phyloP scores from a whole-genome alignment of 1,140 invertebrate genomes.

The Harpegnathos saltator region DNA sequence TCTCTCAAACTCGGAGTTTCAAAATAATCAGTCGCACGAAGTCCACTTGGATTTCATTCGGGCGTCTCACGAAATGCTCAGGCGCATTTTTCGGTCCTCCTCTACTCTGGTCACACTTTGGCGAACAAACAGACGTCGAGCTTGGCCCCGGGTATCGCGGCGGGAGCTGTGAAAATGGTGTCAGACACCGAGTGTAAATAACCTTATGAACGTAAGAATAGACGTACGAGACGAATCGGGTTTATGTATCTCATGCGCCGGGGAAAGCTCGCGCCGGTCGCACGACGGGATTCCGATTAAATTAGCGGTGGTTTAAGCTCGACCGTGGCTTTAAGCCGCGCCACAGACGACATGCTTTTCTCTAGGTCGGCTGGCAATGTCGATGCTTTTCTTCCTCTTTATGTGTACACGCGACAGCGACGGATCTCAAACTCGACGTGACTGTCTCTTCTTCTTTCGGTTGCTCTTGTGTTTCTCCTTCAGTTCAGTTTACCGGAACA shows the following conservation, averaged over 20 bases:
- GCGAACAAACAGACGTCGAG: conserved; percentile 56
- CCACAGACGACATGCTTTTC: no score
- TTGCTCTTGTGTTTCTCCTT: no score
- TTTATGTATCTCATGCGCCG: conserved; percentile 63
- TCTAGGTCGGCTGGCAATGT: not conserved
- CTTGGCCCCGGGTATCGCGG: conserved; percentile 53
- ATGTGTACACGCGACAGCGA: not conserved
- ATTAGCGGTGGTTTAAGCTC: not conserved
- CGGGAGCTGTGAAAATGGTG: conserved; percentile 71
- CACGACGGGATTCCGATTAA: conserved; percentile 26
- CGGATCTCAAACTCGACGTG: not conserved
- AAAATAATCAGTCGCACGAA: not conserved
- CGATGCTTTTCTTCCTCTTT: not conserved
- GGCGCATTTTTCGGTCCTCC: not conserved
- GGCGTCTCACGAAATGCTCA: not conserved
- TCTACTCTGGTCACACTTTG: conserved; percentile 27
- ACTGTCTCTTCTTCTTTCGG: no score
- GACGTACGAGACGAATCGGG: conserved; percentile 70
- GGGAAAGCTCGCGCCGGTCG: conserved; percentile 35
- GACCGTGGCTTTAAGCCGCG: not conserved
- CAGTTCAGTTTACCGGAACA: no score
- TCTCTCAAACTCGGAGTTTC: not conserved
- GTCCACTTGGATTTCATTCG: not conserved
- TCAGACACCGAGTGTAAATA: conserved; percentile 75
- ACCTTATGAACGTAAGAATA: conserved; percentile 76